phyloP scores from a whole-genome alignment of 2,888 invertebrate species.

The Drosophila lutescens region DNA sequence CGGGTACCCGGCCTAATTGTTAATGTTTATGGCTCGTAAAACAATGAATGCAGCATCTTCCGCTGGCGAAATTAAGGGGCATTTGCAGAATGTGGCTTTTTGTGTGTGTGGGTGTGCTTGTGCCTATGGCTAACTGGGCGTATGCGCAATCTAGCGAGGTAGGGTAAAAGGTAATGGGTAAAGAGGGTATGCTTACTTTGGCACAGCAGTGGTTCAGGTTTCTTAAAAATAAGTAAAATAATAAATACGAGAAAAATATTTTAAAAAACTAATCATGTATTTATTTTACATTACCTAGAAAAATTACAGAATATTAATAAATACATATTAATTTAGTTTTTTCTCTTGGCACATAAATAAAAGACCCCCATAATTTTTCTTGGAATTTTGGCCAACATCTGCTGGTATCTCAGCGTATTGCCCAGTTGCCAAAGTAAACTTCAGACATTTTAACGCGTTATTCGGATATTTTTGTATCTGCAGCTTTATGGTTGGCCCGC shows the following conservation, averaged over 20 bases:
- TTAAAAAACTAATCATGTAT: no score
- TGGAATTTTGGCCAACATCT: not conserved
- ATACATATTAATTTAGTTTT: not conserved
- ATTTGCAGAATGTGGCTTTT: conserved; percentile 36
- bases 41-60: conserved; percentile 67
- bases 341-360: not conserved
- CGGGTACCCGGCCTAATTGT: conserved; percentile 65
- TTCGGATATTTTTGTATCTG: conserved; percentile 49
- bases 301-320: no score
- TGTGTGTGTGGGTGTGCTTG: not conserved
- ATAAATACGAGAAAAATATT: no score
- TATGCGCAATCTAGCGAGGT: conserved; percentile 29
- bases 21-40: conserved; percentile 78
- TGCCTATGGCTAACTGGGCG: conserved; percentile 29
- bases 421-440: conserved; percentile 36
- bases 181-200: not conserved
- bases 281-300: no score
- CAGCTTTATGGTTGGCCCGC: conserved; percentile 55
- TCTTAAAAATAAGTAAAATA: no score
- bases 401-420: conserved; percentile 32
- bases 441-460: conserved; percentile 44
- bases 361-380: not conserved
- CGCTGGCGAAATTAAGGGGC: conserved; percentile 23
- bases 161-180: not conserved
- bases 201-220: no score